Evolutionary conservation across 2,797 vertebrate genomes (phyloP).

Genomic region (Gymnodraco acuticeps): DNA sequence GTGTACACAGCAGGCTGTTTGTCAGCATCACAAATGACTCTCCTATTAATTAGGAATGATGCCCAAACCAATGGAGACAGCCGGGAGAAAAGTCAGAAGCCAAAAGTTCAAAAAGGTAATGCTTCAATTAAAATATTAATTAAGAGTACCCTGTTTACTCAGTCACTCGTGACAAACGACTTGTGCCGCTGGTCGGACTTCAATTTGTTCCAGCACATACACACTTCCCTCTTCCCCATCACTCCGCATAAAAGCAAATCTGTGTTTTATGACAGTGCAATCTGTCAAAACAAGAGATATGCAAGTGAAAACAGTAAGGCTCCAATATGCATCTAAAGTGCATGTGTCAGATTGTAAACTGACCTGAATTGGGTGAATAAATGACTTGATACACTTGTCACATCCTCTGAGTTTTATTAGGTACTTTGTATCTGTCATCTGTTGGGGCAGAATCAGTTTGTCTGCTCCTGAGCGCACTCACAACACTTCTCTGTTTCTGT

Average conservation of each 20-base stretch:
- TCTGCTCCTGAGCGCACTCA: constrained; percentile 29
- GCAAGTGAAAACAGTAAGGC: constrained; percentile 19
- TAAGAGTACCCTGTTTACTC: constrained; percentile 66
- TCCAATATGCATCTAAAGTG: constrained; percentile 41
- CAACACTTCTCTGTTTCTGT: constrained; percentile 15
- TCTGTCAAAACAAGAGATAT: constrained; percentile 38
- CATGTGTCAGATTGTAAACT: constrained; percentile 34
- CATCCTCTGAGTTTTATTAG: constrained; percentile 42
- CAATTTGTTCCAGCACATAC: constrained; percentile 45
- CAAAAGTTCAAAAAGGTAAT: constrained; percentile 70
- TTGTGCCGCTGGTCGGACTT: constrained; percentile 38
- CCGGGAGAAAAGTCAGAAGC: constrained; percentile 56
- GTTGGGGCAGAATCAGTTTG: constrained; percentile 23
- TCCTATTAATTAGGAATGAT: constrained; percentile 65
- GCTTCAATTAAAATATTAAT: constrained; percentile 76
- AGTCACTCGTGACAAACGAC: constrained; percentile 60
- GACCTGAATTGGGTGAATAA: constrained; percentile 44
- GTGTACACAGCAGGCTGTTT: constrained; percentile 41
- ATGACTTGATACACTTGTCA: constrained; percentile 41
- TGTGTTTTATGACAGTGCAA: constrained; percentile 23
- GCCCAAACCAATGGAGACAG: constrained; percentile 40
- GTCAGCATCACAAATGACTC: constrained; percentile 45
- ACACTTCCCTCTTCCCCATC: constrained; percentile 20
- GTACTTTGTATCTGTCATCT: constrained; percentile 55
- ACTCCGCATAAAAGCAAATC: constrained; percentile 27